These are phyloP conservation scores for Eupsilia transversa DNA, from an alignment of 2,888 invertebrate species.

Conservation along the genomic window DNA sequence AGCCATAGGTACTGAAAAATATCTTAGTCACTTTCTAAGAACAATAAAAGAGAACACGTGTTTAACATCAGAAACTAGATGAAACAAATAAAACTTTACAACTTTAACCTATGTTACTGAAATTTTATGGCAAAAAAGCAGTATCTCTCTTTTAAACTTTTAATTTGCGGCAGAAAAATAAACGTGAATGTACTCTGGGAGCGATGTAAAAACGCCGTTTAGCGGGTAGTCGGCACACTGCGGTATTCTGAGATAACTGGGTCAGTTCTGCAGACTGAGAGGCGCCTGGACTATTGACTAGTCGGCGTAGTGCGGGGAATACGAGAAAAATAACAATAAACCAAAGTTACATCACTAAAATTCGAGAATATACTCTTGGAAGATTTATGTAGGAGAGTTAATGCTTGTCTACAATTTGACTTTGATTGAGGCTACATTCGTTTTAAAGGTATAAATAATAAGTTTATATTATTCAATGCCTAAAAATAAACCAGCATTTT, in stretches of 20 bases:
- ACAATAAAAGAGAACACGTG: conserved; percentile 28
- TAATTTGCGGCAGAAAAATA: conserved; percentile 69
- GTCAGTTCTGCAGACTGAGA: conserved; percentile 80
- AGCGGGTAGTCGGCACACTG: conserved; percentile 71
- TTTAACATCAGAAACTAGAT: conserved; percentile 38
- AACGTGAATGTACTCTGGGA: conserved; percentile 54
- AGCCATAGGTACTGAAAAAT: not conserved
- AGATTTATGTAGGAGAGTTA: not conserved
- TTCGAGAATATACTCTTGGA: not conserved
- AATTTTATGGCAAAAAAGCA: conserved; percentile 53
- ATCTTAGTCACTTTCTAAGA: conserved; percentile 9
- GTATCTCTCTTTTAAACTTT: conserved; percentile 65
- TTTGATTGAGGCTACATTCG: not conserved
- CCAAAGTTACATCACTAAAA: conserved; percentile 28
- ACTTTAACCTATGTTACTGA: conserved; percentile 16
- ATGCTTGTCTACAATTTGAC: not conserved
- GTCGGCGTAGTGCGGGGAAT: conserved; percentile 61
- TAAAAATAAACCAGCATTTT: not conserved
- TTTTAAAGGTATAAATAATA: not conserved
- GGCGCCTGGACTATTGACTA: conserved; percentile 74
- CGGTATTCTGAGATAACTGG: conserved; percentile 79
- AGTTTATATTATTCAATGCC: not conserved
- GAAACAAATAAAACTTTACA: conserved; percentile 54
- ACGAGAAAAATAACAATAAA: conserved; percentile 54
- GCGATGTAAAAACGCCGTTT: conserved; percentile 60